Evolutionary conservation across 2,888 invertebrate genomes (phyloP).

Genomic region (Prenolepis imparis): DNA sequence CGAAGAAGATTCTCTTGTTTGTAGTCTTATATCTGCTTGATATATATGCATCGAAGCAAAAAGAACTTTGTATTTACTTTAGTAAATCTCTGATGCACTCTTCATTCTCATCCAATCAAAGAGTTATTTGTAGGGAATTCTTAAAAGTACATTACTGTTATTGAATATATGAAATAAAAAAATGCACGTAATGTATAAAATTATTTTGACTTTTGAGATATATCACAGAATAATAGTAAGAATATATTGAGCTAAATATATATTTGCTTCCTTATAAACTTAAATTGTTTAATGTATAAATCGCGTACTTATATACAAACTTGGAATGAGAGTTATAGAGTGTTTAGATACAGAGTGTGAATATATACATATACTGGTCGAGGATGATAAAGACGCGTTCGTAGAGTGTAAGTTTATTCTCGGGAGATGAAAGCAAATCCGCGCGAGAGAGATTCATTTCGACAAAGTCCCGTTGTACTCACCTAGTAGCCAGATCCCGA

Average conservation of each 20-base stretch:
- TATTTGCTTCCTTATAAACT: not conserved
- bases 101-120: constrained; percentile 24
- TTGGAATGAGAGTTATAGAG: not conserved
- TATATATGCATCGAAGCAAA: constrained; percentile 16
- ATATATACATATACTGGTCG: constrained; percentile 16
- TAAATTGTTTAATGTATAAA: not conserved
- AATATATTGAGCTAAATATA: not conserved
- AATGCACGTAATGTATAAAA: not conserved
- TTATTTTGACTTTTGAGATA: not conserved
- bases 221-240: not conserved
- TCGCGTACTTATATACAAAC: constrained; percentile 4
- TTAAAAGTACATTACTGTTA: not conserved
- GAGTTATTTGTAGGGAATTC: not conserved
- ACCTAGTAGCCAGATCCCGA: constrained; percentile 94
- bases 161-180: not conserved
- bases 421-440: constrained; percentile 62
- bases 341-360: constrained; percentile 28
- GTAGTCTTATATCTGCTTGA: constrained; percentile 31
- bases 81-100: constrained; percentile 22
- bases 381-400: constrained; percentile 21
- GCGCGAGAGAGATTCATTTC: constrained; percentile 59
- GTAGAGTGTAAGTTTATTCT: constrained; percentile 58
- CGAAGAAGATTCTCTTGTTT: constrained; percentile 32
- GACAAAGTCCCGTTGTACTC: constrained; percentile 66
- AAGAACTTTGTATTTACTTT: constrained; percentile 10